phyloP scores from a whole-genome alignment of 2,797 vertebrate species.

The Toxotes lorentzi region DNA sequence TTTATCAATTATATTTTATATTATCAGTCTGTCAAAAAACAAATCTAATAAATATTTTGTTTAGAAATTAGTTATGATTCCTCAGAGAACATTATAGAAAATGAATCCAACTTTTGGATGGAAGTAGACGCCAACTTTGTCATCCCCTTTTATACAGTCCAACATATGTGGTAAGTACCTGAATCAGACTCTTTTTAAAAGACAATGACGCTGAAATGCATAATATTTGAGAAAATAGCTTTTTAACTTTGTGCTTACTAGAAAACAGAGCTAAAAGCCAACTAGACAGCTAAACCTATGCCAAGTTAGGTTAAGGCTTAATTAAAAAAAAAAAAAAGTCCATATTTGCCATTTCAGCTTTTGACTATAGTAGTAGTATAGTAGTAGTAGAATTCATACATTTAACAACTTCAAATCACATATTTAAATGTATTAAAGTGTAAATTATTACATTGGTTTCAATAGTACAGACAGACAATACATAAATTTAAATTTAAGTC shows the following conservation, averaged over 20 bases:
- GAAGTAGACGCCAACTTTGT: neutral
- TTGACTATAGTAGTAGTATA: neutral
- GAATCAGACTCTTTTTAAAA: neutral
- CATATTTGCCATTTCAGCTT: neutral
- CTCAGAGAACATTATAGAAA: neutral
- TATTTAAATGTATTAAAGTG: neutral
- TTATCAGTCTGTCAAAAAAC: neutral
- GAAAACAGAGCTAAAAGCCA: neutral
- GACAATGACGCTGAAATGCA: neutral
- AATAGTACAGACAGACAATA: neutral
- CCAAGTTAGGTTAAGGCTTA: neutral
- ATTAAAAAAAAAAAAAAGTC: too few relatives aligned
- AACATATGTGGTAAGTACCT: neutral
- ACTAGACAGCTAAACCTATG: neutral
- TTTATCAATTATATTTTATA: neutral
- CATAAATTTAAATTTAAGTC: neutral
- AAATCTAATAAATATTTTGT: too few relatives aligned
- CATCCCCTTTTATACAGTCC: neutral
- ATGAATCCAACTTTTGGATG: neutral
- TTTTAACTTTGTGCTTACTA: neutral
- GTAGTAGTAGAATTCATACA: neutral
- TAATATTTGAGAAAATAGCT: neutral
- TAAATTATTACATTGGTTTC: neutral
- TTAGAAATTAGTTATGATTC: neutral
- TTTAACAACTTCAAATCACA: neutral